Evolutionary conservation across 2,888 invertebrate genomes (phyloP).

Genomic region (Oasisia sp.): DNA sequence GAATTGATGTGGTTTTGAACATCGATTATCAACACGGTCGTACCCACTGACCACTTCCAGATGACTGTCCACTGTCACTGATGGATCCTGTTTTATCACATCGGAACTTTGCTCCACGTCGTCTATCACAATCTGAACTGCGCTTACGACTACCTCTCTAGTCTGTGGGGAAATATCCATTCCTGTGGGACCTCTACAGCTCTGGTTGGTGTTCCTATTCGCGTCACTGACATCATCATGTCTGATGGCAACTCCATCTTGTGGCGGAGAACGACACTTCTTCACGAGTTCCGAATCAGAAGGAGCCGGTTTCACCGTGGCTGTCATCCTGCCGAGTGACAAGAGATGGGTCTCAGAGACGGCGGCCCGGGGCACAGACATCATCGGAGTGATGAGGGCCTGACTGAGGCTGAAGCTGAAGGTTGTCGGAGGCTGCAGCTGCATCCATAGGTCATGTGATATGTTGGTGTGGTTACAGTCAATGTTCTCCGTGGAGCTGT

Average conservation of each 20-base stretch:
- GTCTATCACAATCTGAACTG: neutral
- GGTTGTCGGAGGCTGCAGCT: neutral
- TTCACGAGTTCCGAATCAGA: neutral
- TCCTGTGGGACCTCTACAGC: constrained; percentile 17
- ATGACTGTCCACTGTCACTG: neutral
- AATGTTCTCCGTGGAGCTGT: neutral
- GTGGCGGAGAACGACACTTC: neutral
- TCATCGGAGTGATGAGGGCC: neutral
- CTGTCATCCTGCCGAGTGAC: neutral
- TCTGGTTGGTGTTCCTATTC: neutral
- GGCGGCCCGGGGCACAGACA: neutral
- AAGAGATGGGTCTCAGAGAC: neutral
- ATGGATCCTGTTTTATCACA: neutral
- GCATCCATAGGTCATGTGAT: neutral
- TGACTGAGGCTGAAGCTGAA: neutral
- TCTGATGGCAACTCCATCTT: neutral
- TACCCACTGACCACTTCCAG: neutral
- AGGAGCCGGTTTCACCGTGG: neutral
- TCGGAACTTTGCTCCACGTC: neutral
- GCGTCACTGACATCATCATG: neutral
- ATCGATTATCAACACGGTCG: neutral
- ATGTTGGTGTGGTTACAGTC: neutral
- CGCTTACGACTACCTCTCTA: neutral
- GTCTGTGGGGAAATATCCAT: neutral
- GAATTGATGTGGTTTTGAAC: neutral